Percentiles rank a stretch among this genome's conserved stretches.
Evolutionary conservation across 1,140 invertebrate genomes (phyloP).

Genomic region (Dysdera silvatica): DNA sequence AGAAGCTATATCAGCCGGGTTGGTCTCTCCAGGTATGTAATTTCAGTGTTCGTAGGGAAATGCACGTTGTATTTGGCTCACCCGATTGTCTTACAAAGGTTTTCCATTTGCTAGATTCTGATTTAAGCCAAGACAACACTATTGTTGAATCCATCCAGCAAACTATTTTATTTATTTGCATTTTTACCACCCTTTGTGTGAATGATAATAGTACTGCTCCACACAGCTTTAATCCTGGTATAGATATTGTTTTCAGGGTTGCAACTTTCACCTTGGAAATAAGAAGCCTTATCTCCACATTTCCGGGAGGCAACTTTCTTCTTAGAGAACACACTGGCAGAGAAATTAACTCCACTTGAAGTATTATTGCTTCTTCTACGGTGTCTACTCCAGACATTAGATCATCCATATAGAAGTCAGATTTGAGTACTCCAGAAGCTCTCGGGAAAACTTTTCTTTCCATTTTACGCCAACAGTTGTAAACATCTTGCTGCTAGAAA

Average conservation of each 20-base stretch:
- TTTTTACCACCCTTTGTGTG: conserved; percentile 22
- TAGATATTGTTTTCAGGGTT: conserved; percentile 40
- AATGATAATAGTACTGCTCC: not conserved
- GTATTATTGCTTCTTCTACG: conserved; percentile 16
- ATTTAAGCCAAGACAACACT: conserved; percentile 39
- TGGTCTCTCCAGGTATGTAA: conserved; percentile 18
- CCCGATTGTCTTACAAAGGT: conserved; percentile 6
- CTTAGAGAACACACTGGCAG: not conserved
- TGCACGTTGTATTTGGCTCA: not conserved
- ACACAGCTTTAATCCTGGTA: conserved; percentile 28
- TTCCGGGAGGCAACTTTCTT: not conserved
- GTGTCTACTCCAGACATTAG: conserved; percentile 30
- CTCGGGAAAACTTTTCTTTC: conserved; percentile 30
- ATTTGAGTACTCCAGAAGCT: conserved; percentile 15
- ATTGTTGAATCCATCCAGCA: conserved; percentile 38
- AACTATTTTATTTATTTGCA: conserved; percentile 19
- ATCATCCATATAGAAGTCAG: conserved; percentile 39
- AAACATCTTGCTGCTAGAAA: conserved; percentile 37
- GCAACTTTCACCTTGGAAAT: conserved; percentile 21
- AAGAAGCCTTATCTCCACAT: conserved; percentile 12
- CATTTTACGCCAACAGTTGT: conserved; percentile 35
- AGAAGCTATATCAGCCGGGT: conserved; percentile 27
- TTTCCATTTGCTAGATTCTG: conserved; percentile 33
- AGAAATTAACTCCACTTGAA: conserved; percentile 25
- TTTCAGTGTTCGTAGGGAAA: not conserved